Conservation (phyloP, 2,888 invertebrate species). For the Adineta ricciae region DNA sequence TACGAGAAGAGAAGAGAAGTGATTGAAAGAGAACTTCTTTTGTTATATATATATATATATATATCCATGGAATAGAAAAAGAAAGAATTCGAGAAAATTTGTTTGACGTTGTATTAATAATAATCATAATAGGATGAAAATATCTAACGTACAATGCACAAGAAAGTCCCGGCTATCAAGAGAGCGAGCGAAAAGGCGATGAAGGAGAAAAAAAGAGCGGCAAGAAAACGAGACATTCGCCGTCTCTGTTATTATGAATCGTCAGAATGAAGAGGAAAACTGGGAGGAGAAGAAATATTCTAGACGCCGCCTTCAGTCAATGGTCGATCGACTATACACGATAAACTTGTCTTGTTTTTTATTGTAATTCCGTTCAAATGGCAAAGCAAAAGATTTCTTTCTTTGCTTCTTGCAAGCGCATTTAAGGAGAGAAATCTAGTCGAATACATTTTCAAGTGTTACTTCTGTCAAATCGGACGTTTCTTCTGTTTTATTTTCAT, state of each 20-base stretch:
- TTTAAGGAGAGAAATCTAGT: not conserved
- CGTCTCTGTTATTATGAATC: not conserved
- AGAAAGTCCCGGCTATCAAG: not conserved
- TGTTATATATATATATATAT: not conserved
- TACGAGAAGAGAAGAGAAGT: too few relatives aligned
- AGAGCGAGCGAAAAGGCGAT: not conserved
- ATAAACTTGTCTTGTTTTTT: not conserved
- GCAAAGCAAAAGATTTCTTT: not conserved
- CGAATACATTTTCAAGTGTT: not conserved
- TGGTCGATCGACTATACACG: not conserved
- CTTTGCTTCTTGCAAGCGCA: not conserved
- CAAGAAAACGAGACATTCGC: not conserved
- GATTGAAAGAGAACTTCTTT: not conserved
- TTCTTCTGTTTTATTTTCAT: not conserved
- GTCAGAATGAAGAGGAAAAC: not conserved
- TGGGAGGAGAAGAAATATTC: not conserved
- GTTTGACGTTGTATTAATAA: not conserved
- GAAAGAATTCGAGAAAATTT: not conserved
- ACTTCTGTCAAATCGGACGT: not conserved
- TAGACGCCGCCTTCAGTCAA: not conserved
- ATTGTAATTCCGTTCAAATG: not conserved
- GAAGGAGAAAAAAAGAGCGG: not conserved
- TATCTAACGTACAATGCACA: not conserved
- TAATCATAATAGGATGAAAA: not conserved
- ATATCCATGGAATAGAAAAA: not conserved